phyloP scores from a whole-genome alignment of 1,140 invertebrate genomes.

The Augochlora pura region DNA sequence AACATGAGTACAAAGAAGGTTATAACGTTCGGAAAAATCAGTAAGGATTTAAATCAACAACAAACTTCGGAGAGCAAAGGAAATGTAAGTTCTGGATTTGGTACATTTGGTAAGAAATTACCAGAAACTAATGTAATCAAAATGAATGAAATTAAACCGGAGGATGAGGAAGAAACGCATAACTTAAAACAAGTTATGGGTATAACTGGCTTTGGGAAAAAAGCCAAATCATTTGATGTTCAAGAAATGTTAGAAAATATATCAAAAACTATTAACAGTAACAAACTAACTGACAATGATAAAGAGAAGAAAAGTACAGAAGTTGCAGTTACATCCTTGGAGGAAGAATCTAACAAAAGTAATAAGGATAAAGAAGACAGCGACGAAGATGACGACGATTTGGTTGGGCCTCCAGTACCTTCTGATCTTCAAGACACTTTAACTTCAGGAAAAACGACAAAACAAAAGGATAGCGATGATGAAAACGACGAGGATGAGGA shows the following conservation, averaged over 20 bases:
- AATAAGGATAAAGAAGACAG: slow-evolving; percentile 73
- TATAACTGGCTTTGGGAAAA: slow-evolving; percentile 88
- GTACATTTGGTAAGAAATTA: slow-evolving; percentile 82
- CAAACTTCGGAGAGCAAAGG: slow-evolving; percentile 61
- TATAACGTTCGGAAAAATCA: slow-evolving; percentile 83
- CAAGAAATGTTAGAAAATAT: slow-evolving; percentile 80
- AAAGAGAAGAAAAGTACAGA: slow-evolving; percentile 76
- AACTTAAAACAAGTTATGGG: slow-evolving; percentile 87
- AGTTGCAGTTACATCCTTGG: slow-evolving; percentile 67
- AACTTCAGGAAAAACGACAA: slow-evolving; percentile 53
- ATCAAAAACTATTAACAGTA: slow-evolving; percentile 71
- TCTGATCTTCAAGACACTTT: slow-evolving; percentile 7
- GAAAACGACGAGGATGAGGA: slow-evolving; percentile 66
- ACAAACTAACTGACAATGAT: slow-evolving; percentile 77
- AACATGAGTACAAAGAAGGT: slow-evolving; percentile 69
- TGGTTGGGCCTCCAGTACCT: slow-evolving; percentile 84
- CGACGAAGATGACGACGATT: slow-evolving; percentile 79
- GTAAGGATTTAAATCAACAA: slow-evolving; percentile 61
- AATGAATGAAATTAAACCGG: slow-evolving; percentile 83
- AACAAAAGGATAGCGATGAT: slow-evolving; percentile 32
- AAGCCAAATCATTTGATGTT: slow-evolving; percentile 88
- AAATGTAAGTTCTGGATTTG: slow-evolving; percentile 80
- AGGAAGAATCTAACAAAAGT: slow-evolving; percentile 55
- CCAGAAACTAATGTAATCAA: slow-evolving; percentile 74
- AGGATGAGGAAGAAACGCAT: slow-evolving; percentile 85